Evolutionary conservation across 2,888 invertebrate genomes (phyloP).

Genomic region (Tribolium freemani): DNA sequence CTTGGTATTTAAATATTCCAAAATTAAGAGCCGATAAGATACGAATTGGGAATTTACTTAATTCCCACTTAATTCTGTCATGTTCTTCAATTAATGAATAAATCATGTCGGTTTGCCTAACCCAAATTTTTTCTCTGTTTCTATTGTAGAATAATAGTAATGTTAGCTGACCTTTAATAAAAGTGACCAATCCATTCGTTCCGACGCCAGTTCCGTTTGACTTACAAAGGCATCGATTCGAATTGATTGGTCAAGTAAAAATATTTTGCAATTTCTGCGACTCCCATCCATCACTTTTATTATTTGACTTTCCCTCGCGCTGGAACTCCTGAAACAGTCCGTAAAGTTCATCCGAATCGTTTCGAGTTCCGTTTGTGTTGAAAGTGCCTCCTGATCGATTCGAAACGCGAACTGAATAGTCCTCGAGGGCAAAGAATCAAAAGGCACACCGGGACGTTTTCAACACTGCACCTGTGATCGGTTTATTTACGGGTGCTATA

Average conservation of each 20-base stretch:
- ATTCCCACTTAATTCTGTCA: not conserved
- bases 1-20: not conserved
- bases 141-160: not conserved
- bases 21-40: not conserved
- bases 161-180: not conserved
- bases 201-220: not conserved
- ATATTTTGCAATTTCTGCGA: not conserved
- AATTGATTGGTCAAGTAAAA: not conserved
- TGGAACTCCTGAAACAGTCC: not conserved
- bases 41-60: not conserved
- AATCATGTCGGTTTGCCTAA: not conserved
- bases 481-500: slow-evolving; percentile 58
- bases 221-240: not conserved
- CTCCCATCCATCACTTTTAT: not conserved
- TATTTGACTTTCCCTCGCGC: not conserved
- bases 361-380: slow-evolving; percentile 39
- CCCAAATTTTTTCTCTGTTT: not conserved
- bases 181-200: not conserved
- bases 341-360: slow-evolving; percentile 18
- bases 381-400: slow-evolving; percentile 46
- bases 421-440: slow-evolving; percentile 41
- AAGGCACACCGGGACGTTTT: slow-evolving; percentile 49
- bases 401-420: slow-evolving; percentile 43
- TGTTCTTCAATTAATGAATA: not conserved
- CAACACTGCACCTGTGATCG: slow-evolving; percentile 57